A percentile compares a stretch with the other conserved stretches of the same genome.
Evolutionary conservation across 2,888 invertebrate genomes (phyloP).

Genomic region (Monochamus alternatus): DNA sequence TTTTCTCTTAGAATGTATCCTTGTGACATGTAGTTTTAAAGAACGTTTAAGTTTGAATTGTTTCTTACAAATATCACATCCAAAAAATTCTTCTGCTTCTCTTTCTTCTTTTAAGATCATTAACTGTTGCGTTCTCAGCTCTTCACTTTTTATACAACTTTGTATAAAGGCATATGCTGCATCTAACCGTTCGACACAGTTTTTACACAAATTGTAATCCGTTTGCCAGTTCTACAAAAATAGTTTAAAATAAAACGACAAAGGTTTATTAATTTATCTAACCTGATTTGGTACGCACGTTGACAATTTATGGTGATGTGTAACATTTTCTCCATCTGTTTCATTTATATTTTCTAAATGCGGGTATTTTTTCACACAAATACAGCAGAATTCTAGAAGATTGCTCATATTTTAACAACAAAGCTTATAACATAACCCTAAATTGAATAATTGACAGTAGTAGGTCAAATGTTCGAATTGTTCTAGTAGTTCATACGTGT

Average conservation of each 20-base stretch:
- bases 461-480: background rate
- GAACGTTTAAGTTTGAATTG: conserved; percentile 55
- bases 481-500: too few relatives aligned
- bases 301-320: conserved; percentile 52
- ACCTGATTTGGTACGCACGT: conserved; percentile 53
- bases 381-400: conserved; percentile 52
- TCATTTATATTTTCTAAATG: conserved; percentile 45
- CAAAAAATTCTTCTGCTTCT: conserved; percentile 38
- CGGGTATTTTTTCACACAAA: conserved; percentile 50
- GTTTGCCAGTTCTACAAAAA: conserved; percentile 54
- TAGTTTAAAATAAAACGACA: background rate
- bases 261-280: conserved; percentile 17
- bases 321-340: conserved; percentile 45
- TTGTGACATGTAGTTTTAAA: conserved; percentile 55
- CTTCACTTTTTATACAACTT: conserved; percentile 52
- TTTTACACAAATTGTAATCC: conserved; percentile 50
- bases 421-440: background rate
- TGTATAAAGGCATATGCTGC: conserved; percentile 53
- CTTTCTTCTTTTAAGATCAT: conserved; percentile 36
- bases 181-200: conserved; percentile 51
- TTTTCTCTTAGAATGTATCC: conserved; percentile 48
- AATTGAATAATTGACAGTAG: background rate
- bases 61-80: conserved; percentile 56
- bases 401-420: conserved; percentile 46
- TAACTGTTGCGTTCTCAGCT: conserved; percentile 49